These are phyloP conservation scores for Sebastes hubbsi DNA, from an alignment of 2,797 vertebrate species.

Conservation along the genomic window DNA sequence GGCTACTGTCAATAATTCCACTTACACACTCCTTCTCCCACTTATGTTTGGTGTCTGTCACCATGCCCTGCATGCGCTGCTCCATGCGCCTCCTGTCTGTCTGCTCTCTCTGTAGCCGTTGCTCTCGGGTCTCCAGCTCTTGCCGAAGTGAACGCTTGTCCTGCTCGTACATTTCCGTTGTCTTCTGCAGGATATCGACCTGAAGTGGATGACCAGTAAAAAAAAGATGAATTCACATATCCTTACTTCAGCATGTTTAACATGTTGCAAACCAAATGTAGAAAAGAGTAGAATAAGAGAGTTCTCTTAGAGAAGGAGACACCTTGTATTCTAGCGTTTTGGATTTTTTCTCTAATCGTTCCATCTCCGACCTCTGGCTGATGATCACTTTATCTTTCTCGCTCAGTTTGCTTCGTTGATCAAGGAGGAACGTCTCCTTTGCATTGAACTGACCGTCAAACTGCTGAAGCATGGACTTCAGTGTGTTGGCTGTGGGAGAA, in stretches of 20 bases:
- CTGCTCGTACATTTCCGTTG: slow-evolving; percentile 91
- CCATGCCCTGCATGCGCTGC: slow-evolving; percentile 90
- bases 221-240: too few relatives aligned
- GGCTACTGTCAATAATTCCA: slow-evolving; percentile 37
- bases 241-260: background rate
- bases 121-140: slow-evolving; percentile 88
- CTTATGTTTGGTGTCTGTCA: slow-evolving; percentile 88
- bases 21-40: slow-evolving; percentile 99
- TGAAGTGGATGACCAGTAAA: slow-evolving; percentile 43
- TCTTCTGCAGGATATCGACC: slow-evolving; percentile 96
- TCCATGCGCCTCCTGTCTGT: slow-evolving; percentile 91
- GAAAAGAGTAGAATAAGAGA: background rate
- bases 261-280: background rate
- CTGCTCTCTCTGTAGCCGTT: slow-evolving; percentile 88
- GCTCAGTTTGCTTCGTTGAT: slow-evolving; percentile 82
- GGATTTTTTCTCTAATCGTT: slow-evolving; percentile 92
- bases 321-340: slow-evolving; percentile 98
- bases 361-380: slow-evolving; percentile 87
- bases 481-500: slow-evolving; percentile 68
- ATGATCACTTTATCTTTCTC: slow-evolving; percentile 90
- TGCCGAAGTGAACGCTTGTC: slow-evolving; percentile 92
- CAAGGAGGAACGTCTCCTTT: slow-evolving; percentile 87
- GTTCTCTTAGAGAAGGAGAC: background rate
- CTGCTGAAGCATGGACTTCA: slow-evolving; percentile 88
- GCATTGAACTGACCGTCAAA: slow-evolving; percentile 81